A percentile compares a stretch with the other conserved stretches of the same genome.
These are phyloP conservation scores for Oxytorus armatus DNA, from an alignment of 2,888 invertebrate genomes.

Conservation along the genomic window DNA sequence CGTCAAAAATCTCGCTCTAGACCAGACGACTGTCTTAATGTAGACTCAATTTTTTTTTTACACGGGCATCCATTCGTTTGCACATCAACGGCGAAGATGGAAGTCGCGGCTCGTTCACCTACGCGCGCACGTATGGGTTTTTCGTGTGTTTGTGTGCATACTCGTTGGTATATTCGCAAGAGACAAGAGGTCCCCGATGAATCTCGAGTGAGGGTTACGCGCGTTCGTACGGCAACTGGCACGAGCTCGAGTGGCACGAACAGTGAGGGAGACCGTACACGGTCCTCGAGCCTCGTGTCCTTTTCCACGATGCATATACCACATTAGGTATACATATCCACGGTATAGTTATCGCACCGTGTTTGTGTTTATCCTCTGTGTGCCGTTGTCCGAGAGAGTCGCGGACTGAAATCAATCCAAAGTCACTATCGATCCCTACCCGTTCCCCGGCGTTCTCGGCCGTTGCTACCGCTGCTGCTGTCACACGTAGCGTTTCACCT, in stretches of 20 bases:
- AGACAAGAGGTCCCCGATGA: slow-evolving; percentile 55
- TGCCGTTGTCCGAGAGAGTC: slow-evolving; percentile 48
- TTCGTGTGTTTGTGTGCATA: neutral
- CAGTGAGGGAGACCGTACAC: slow-evolving; percentile 22
- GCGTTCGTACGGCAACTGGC: slow-evolving; percentile 42
- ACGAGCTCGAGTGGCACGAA: slow-evolving; percentile 52
- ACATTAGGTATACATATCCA: slow-evolving; percentile 17
- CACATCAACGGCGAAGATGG: slow-evolving; percentile 51
- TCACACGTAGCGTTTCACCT: slow-evolving; percentile 54
- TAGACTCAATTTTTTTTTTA: too few relatives aligned
- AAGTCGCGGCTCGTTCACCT: slow-evolving; percentile 48
- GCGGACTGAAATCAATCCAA: slow-evolving; percentile 70
- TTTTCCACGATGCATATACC: slow-evolving; percentile 36
- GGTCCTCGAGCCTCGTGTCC: slow-evolving; percentile 21
- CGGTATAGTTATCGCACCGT: slow-evolving; percentile 29
- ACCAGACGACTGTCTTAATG: too few relatives aligned
- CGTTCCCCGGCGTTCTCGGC: slow-evolving; percentile 49
- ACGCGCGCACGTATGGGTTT: slow-evolving; percentile 49
- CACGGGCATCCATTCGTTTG: slow-evolving; percentile 57
- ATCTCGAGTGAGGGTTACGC: slow-evolving; percentile 62
- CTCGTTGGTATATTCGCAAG: slow-evolving; percentile 36
- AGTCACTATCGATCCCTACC: slow-evolving; percentile 71
- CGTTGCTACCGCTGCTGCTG: slow-evolving; percentile 14
- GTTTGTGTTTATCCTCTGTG: slow-evolving; percentile 24
- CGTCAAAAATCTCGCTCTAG: too few relatives aligned